phyloP scores from a whole-genome alignment of 2,888 invertebrate genomes.

The Caenorhabditis sp. region DNA sequence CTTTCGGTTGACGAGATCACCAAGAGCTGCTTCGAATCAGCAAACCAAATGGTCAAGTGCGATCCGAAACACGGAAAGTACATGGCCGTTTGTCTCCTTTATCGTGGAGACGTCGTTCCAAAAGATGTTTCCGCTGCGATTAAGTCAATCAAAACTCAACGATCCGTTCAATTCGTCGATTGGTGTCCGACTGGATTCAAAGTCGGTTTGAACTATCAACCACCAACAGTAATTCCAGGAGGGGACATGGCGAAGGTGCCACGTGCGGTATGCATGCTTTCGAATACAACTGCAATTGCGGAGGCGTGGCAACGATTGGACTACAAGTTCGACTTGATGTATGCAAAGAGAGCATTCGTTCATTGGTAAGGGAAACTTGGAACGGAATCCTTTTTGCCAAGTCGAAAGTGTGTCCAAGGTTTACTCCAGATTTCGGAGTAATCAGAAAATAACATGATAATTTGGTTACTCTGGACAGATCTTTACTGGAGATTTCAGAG shows the following conservation, averaged over 20 bases:
- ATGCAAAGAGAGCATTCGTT: slow-evolving; percentile 86
- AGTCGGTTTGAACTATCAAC: slow-evolving; percentile 86
- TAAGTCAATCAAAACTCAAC: slow-evolving; percentile 95
- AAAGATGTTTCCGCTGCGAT: slow-evolving; percentile 95
- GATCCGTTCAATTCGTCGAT: slow-evolving; percentile 89
- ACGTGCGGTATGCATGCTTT: slow-evolving; percentile 91
- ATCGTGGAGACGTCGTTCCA: slow-evolving; percentile 92
- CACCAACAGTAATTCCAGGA: slow-evolving; percentile 91
- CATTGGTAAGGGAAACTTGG: slow-evolving; percentile 74
- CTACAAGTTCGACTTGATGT: slow-evolving; percentile 90
- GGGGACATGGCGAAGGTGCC: slow-evolving; percentile 89
- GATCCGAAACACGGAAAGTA: slow-evolving; percentile 87
- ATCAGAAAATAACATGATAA: no score
- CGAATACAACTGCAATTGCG: slow-evolving; percentile 94
- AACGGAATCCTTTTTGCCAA: no score
- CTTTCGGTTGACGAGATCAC: slow-evolving; percentile 88
- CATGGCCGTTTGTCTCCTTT: slow-evolving; percentile 84
- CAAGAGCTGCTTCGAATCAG: slow-evolving; percentile 92
- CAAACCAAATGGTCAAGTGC: slow-evolving; percentile 93
- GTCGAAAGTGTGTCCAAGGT: no score
- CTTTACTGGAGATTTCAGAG: no score
- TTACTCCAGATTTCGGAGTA: no score
- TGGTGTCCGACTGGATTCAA: slow-evolving; percentile 85
- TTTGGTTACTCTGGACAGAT: no score
- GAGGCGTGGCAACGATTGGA: slow-evolving; percentile 91